Conservation (phyloP, 2,888 invertebrate species). For the Achlya flavicornis region DNA sequence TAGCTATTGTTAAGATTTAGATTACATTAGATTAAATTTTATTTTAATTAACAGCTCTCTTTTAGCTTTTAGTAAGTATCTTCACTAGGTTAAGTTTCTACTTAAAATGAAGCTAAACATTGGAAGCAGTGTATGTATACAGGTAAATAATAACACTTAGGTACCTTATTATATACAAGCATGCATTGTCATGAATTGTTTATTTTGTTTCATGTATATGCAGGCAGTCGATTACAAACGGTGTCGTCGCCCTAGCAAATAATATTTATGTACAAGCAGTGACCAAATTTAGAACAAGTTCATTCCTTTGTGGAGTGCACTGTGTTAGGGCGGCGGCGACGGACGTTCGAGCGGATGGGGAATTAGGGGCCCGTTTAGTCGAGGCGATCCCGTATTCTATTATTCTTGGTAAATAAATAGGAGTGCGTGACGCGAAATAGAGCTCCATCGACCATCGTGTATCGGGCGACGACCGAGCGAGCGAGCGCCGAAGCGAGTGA, state of each 20-base stretch:
- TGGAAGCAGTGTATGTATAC: too few relatives aligned
- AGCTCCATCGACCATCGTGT: slow-evolving; percentile 77
- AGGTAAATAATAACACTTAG: background rate
- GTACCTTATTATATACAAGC: background rate
- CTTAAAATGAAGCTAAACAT: background rate
- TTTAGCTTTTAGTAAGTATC: background rate
- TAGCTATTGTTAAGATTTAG: too few relatives aligned
- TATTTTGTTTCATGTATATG: slow-evolving; percentile 52
- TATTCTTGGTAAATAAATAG: slow-evolving; percentile 64
- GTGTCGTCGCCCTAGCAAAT: slow-evolving; percentile 63
- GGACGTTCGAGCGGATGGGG: slow-evolving; percentile 33
- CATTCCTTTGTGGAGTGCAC: slow-evolving; percentile 37
- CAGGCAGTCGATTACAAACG: slow-evolving; percentile 45
- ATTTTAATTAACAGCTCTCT: too few relatives aligned
- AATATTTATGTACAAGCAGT: slow-evolving; percentile 57
- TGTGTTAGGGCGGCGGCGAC: slow-evolving; percentile 23
- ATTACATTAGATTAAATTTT: background rate
- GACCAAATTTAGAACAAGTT: slow-evolving; percentile 64
- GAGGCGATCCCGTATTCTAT: slow-evolving; percentile 36
- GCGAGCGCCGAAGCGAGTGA: slow-evolving; percentile 59
- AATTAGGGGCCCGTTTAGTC: slow-evolving; percentile 45
- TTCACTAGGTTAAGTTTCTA: too few relatives aligned
- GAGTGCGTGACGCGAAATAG: slow-evolving; percentile 74
- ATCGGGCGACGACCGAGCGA: slow-evolving; percentile 69
- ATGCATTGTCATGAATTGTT: slow-evolving; percentile 16